phyloP scores from a whole-genome alignment of 2,113 vertebrate species.

The Pelodiscus sinensis region DNA sequence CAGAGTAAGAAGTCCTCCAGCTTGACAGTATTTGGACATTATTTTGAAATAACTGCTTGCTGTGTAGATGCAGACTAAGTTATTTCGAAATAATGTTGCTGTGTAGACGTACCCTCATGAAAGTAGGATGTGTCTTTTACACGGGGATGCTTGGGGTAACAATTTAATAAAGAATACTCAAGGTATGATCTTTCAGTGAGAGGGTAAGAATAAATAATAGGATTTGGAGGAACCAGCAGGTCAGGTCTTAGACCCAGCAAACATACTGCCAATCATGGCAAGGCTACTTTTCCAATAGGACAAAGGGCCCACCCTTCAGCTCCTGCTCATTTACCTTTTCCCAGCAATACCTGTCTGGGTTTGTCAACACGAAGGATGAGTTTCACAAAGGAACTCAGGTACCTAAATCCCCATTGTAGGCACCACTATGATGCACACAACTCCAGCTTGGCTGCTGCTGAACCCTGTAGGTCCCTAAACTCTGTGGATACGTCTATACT shows the following conservation, averaged over 20 bases:
- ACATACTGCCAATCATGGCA: background rate
- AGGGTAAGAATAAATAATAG: background rate
- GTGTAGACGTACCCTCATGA: background rate
- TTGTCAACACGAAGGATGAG: background rate
- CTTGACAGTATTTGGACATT: too few species aligned
- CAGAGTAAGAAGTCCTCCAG: too few species aligned
- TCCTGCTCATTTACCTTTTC: background rate
- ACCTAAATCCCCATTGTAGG: background rate
- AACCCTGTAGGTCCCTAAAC: background rate
- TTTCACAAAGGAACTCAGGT: background rate
- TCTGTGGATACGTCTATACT: background rate
- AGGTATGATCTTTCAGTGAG: background rate
- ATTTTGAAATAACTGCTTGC: too few species aligned
- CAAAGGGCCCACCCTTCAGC: accelerated
- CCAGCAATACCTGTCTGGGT: background rate
- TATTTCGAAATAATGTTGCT: too few species aligned
- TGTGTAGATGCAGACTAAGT: too few species aligned
- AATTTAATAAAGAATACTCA: background rate
- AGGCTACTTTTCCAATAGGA: background rate
- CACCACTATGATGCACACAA: background rate
- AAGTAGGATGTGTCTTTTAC: background rate
- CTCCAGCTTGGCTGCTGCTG: background rate
- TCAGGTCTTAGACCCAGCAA: background rate
- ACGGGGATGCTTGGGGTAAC: background rate
- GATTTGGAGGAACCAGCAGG: background rate